Conservation (phyloP, 2,113 vertebrate genomes). For the Tonatia bakeri region DNA sequence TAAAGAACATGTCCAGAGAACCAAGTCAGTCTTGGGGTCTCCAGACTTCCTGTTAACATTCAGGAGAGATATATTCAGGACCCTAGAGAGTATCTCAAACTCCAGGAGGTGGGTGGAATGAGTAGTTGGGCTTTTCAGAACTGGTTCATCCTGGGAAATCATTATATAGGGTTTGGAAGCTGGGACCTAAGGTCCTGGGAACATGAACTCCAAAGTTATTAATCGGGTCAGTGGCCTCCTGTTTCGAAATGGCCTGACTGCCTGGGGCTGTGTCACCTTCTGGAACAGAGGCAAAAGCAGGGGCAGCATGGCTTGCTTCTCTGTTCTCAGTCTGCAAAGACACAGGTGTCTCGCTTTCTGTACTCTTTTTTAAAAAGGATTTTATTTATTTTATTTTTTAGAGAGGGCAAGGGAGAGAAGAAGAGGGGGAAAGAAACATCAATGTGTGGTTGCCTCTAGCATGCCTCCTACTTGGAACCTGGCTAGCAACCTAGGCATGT, state of each 20-base stretch:
- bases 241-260: not conserved
- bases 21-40: not conserved
- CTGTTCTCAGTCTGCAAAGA: not conserved
- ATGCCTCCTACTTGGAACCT: too few species aligned
- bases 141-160: not conserved
- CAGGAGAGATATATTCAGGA: constrained; percentile 21
- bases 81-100: not conserved
- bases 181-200: not conserved
- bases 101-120: rapidly evolving
- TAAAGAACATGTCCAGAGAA: not conserved
- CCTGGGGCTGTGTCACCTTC: not conserved
- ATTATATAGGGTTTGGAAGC: not conserved
- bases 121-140: not conserved
- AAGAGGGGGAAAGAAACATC: too few species aligned
- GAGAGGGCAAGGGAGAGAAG: too few species aligned
- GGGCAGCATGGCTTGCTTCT: not conserved
- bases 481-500: too few species aligned
- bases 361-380: too few species aligned
- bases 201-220: not conserved
- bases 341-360: not conserved
- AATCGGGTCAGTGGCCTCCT: not conserved
- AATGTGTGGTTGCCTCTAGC: too few species aligned
- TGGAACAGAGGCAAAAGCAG: not conserved
- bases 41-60: not conserved
- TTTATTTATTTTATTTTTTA: too few species aligned